These are phyloP conservation scores for Micromesistius poutassou DNA, from an alignment of 2,797 vertebrate genomes.

Conservation along the genomic window DNA sequence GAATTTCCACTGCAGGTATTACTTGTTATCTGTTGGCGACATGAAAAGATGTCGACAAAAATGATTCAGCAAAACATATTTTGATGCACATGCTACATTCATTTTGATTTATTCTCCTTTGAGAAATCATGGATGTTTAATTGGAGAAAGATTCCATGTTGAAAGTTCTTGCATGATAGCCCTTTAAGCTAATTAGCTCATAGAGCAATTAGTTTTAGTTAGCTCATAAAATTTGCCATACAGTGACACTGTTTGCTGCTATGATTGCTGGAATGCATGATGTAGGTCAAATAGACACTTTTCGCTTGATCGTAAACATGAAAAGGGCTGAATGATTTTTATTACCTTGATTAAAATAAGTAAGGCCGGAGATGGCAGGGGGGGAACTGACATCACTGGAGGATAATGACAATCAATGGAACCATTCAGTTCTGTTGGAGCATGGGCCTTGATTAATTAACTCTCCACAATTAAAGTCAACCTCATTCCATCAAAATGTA, in stretches of 20 bases:
- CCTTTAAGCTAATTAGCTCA: slow-evolving; percentile 2
- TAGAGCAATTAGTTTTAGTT: not conserved
- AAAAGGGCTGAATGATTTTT: not conserved
- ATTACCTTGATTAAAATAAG: not conserved
- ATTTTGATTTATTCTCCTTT: not conserved
- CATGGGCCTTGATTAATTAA: not conserved
- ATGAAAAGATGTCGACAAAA: not conserved
- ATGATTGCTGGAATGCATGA: not conserved
- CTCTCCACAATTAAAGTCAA: not conserved
- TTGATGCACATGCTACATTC: not conserved
- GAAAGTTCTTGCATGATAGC: not conserved
- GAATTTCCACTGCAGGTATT: not conserved
- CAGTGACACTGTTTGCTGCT: not conserved
- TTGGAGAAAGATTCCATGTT: not conserved
- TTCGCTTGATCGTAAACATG: not conserved
- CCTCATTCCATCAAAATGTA: not conserved
- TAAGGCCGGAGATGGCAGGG: not conserved
- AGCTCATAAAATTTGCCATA: not conserved
- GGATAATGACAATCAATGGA: not conserved
- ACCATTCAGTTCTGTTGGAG: not conserved
- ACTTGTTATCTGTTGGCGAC: not conserved
- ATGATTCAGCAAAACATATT: not conserved
- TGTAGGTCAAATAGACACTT: not conserved
- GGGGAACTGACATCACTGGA: not conserved
- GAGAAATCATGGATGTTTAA: not conserved